Evolutionary conservation across 1,140 invertebrate species (phyloP).

Genomic region (Brachystomella parvula): DNA sequence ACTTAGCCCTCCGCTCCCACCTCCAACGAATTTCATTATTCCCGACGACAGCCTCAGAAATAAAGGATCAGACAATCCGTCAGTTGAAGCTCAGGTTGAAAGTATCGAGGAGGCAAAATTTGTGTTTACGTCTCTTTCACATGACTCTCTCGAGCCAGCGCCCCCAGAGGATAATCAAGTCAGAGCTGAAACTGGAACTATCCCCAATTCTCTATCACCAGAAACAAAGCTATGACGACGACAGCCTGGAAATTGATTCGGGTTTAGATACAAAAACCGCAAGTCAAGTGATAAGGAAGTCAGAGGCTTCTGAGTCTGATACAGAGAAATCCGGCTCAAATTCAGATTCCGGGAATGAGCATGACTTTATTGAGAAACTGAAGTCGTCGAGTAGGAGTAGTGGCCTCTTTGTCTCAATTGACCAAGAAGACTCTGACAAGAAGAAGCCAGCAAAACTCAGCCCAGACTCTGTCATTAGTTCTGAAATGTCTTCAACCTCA

Average conservation of each 20-base stretch:
- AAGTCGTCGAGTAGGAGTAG: not conserved
- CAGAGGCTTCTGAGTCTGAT: slow-evolving; percentile 31
- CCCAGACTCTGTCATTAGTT: slow-evolving; percentile 33
- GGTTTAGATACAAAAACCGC: slow-evolving; percentile 33
- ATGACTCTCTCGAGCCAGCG: not conserved
- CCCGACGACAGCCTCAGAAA: too few relatives aligned
- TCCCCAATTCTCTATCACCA: not conserved
- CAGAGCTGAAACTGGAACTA: slow-evolving; percentile 23
- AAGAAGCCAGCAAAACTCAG: slow-evolving; percentile 34
- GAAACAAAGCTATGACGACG: slow-evolving; percentile 17
- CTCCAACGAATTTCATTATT: not conserved
- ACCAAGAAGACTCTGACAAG: slow-evolving; percentile 13
- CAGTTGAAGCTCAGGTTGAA: not conserved
- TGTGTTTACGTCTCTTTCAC: not conserved
- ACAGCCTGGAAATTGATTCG: slow-evolving; percentile 35
- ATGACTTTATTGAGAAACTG: slow-evolving; percentile 30
- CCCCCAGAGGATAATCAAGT: slow-evolving; percentile 13
- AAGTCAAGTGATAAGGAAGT: slow-evolving; percentile 8
- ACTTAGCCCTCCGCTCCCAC: not conserved
- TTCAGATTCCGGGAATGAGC: slow-evolving; percentile 35
- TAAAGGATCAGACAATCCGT: not conserved
- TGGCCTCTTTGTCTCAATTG: slow-evolving; percentile 31
- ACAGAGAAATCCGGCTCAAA: slow-evolving; percentile 31
- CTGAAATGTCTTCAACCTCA: slow-evolving; percentile 25
- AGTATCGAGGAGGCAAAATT: not conserved